Evolutionary conservation across 1,140 invertebrate species (phyloP).

Genomic region (Saxidomus purpurata): DNA sequence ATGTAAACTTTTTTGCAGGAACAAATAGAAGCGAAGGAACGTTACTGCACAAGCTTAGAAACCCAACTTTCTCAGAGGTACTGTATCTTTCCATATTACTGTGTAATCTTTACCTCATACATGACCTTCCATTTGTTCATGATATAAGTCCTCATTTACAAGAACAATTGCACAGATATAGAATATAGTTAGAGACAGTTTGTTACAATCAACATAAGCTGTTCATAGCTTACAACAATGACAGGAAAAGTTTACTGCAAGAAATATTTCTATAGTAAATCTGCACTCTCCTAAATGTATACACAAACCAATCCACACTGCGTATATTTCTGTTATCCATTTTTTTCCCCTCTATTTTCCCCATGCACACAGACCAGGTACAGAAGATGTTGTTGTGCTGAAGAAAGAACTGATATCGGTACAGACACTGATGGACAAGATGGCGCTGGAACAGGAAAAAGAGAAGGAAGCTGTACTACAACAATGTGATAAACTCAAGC

Average conservation of each 20-base stretch:
- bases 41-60: constrained; percentile 79
- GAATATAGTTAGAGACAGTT: no score
- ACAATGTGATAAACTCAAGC: constrained; percentile 78
- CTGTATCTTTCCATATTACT: no score
- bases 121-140: no score
- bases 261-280: no score
- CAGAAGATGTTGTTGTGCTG: constrained; percentile 87
- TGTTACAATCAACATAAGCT: not conserved
- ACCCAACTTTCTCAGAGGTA: constrained; percentile 85
- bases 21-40: constrained; percentile 80
- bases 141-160: no score
- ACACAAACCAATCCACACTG: no score
- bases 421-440: constrained; percentile 86
- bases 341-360: not conserved
- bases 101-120: no score
- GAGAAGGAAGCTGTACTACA: constrained; percentile 82
- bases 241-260: no score
- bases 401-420: constrained; percentile 87
- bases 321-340: no score
- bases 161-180: no score
- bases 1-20: constrained; percentile 65
- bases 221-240: no score
- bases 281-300: no score
- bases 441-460: constrained; percentile 85
- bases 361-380: constrained; percentile 82